A percentile compares a stretch with the other conserved stretches of the same genome.
These are phyloP conservation scores for Melanogrammus aeglefinus DNA, from an alignment of 2,797 vertebrate species.

Conservation along the genomic window DNA sequence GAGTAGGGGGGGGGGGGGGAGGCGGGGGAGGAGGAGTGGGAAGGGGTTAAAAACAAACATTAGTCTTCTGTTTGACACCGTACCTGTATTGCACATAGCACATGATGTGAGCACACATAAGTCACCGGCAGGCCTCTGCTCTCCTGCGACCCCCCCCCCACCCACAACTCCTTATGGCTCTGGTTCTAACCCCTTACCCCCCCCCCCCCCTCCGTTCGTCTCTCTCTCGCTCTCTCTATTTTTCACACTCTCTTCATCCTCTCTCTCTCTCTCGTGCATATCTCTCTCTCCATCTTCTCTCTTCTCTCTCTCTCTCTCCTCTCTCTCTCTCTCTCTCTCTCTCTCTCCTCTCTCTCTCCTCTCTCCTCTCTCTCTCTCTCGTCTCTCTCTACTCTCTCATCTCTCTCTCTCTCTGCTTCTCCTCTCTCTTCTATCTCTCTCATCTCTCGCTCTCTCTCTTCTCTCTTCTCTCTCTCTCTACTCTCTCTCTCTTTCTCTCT, in stretches of 20 bases:
- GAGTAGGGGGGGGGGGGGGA: conserved; percentile 19
- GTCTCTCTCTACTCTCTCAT: too few species aligned
- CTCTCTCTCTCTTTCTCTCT: conserved; percentile 24
- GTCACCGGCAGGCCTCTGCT: conserved; percentile 40
- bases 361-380: too few species aligned
- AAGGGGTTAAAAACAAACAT: conserved; percentile 31
- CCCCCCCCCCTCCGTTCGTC: too few species aligned
- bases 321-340: neutral
- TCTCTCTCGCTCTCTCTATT: too few species aligned
- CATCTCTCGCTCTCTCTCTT: too few species aligned
- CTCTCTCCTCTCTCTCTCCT: too few species aligned
- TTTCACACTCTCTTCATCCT: too few species aligned
- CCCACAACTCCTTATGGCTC: conserved; percentile 22
- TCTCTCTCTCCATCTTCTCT: too few species aligned
- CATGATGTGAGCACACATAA: conserved; percentile 46
- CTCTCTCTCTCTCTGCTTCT: too few species aligned
- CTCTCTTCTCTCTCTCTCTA: neutral
- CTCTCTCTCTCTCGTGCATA: neutral
- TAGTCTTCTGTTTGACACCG: conserved; percentile 58
- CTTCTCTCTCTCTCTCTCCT: neutral
- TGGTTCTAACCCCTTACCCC: neutral
- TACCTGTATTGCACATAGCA: conserved; percentile 56
- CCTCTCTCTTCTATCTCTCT: too few species aligned
- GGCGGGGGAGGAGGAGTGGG: conserved; percentile 32
- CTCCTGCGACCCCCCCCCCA: conserved; percentile 45